Evolutionary conservation across 23 tunicate genomes (phyloP), one percentile per base, ranked within the genome.

Genomic region (Botrylloides violaceus): DNA sequence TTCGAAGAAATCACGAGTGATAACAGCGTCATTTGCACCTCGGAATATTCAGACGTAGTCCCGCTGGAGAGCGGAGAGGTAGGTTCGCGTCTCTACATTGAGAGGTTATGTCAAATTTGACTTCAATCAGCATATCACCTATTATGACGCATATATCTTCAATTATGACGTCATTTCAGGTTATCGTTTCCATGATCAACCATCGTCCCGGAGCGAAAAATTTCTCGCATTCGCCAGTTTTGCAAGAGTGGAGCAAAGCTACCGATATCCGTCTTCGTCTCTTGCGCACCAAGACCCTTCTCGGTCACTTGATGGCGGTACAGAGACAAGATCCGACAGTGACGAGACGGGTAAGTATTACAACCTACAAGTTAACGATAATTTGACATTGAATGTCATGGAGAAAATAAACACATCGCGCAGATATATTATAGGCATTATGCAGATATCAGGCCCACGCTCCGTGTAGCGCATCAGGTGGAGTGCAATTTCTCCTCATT

Each of bases 211-310:
- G 99, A 5, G 88, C 95, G 4, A 36, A 77, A 22, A 94, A 94
- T 78, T 94, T 94, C 79, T 78, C 83, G 32, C 79, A 89, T 32
- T 66, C 95, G 4, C 80, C 99, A 1, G 80, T 81, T 2, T 59
- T 94, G 23, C 99, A 94, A 65, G 99, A 81, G 61, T 94, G 99
- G 99, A 94, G 95, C 95, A 94, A 94, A 55, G 99, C 99, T 6
- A 80, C 89, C 25, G 77, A 86, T 27, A 76, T 94, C 1, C 59
- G 99, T 36, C 85, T 94, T 22, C 82, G 99, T 5, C 79, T 94
- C 49, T 36, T 87, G 47, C 76, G 84, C 33, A 89, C 99, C 15
- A 94, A 94, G 78, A 94, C 99, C 47, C 84, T 94, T 24, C 95
- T 94, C 49, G 99, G 99, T 5, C 99, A 94, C 50, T 82, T 94